Percentiles rank a stretch among this genome's conserved stretches.
Conservation (phyloP, 2,888 invertebrate species). For the Agriotes lineatus region DNA sequence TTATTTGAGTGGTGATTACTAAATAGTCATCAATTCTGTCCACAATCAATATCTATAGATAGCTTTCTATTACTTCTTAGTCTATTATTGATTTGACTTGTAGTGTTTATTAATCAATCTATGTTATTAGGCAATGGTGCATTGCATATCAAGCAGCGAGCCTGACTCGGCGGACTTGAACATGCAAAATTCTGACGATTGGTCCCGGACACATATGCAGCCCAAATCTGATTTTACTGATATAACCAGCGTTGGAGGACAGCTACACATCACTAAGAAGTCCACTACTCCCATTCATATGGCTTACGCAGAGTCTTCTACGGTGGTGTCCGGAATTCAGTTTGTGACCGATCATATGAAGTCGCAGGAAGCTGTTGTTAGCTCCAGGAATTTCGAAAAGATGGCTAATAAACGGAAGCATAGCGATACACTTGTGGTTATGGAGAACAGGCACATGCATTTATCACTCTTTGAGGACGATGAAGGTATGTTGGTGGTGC, state of each 20-base stretch:
- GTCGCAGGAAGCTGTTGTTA: constrained; percentile 58
- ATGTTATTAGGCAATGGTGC: constrained; percentile 79
- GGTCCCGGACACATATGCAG: constrained; percentile 52
- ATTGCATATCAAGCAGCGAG: constrained; percentile 89
- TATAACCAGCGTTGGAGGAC: constrained; percentile 53
- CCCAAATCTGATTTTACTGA: constrained; percentile 60
- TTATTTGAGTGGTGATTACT: too few species aligned
- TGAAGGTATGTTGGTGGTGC: constrained; percentile 56
- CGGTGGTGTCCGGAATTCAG: constrained; percentile 60
- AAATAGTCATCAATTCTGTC: too few species aligned
- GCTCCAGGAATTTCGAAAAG: constrained; percentile 62
- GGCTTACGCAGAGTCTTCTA: constrained; percentile 63
- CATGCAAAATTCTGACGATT: constrained; percentile 59
- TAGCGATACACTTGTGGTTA: constrained; percentile 62
- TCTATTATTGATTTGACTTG: not conserved
- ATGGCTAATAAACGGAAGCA: constrained; percentile 60
- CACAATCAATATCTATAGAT: too few species aligned
- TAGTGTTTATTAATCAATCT: not conserved
- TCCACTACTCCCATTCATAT: constrained; percentile 59
- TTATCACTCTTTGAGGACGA: constrained; percentile 62
- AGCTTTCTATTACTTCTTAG: not conserved
- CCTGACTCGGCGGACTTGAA: constrained; percentile 74
- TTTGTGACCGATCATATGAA: constrained; percentile 60
- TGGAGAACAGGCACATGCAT: constrained; percentile 63
- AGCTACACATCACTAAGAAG: constrained; percentile 56